Conservation (phyloP, 2,113 vertebrate genomes). For the Cyprinodon tularosa region DNA sequence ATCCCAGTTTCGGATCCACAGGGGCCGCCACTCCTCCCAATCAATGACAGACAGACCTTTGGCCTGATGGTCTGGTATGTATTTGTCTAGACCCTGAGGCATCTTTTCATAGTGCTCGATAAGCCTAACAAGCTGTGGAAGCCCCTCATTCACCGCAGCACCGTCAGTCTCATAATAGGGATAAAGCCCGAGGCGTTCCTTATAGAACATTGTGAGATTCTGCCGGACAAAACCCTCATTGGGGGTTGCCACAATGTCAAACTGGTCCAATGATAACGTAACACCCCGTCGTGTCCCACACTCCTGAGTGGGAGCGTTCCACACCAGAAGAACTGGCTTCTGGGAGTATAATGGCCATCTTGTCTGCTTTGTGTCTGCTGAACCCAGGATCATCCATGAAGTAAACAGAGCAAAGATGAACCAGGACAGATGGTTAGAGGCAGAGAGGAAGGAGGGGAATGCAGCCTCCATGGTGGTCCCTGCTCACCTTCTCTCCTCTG, state of each 20-base stretch:
- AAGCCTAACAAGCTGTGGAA: slow-evolving; percentile 81
- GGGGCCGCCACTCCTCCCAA: slow-evolving; percentile 87
- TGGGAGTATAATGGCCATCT: slow-evolving; percentile 79
- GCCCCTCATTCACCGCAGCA: slow-evolving; percentile 68
- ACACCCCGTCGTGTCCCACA: slow-evolving; percentile 75
- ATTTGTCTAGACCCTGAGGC: slow-evolving; percentile 67
- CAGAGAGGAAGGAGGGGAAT: slow-evolving; percentile 23
- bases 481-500: slow-evolving; percentile 41
- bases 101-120: slow-evolving; percentile 75
- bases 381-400: slow-evolving; percentile 58
- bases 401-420: slow-evolving; percentile 61
- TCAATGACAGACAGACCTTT: slow-evolving; percentile 84
- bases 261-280: slow-evolving; percentile 74
- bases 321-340: slow-evolving; percentile 81
- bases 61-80: slow-evolving; percentile 73
- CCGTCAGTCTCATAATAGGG: slow-evolving; percentile 74
- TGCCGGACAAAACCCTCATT: slow-evolving; percentile 83
- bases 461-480: slow-evolving; percentile 53
- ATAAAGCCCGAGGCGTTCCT: slow-evolving; percentile 82
- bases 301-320: slow-evolving; percentile 85
- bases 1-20: slow-evolving; percentile 86
- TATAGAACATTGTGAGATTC: slow-evolving; percentile 86
- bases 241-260: slow-evolving; percentile 80
- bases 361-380: slow-evolving; percentile 75
- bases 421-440: slow-evolving; percentile 39